Percentiles rank a stretch among this genome's conserved stretches.
Conservation (phyloP, 1,140 invertebrate genomes). For the Pararge aegeria region DNA sequence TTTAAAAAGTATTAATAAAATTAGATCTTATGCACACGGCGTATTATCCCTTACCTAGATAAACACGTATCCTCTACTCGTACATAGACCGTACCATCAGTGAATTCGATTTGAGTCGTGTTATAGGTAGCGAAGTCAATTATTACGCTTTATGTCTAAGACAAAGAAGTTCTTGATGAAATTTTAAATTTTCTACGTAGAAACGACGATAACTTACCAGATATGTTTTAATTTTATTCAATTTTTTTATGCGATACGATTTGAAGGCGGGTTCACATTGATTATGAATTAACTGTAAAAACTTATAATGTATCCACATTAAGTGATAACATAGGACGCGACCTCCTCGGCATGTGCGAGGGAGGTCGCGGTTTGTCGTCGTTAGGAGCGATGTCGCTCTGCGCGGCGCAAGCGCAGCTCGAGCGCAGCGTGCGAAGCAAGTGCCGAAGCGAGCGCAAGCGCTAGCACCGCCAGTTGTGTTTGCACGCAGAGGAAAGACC, state of each 20-base stretch:
- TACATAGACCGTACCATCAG: too few species aligned
- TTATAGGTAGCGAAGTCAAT: too few species aligned
- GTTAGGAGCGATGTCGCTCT: conserved; percentile 56
- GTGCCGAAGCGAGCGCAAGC: conserved; percentile 48
- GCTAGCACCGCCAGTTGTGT: conserved; percentile 55
- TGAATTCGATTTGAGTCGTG: too few species aligned
- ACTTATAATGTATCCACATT: conserved; percentile 20
- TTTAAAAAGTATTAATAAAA: too few species aligned
- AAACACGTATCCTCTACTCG: too few species aligned
- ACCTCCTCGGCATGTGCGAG: conserved; percentile 28
- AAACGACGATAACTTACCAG: not conserved
- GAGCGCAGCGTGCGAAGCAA: conserved; percentile 54
- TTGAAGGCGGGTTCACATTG: not conserved
- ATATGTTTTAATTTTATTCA: too few species aligned
- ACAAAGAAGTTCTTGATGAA: not conserved
- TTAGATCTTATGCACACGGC: too few species aligned
- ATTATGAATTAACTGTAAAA: not conserved
- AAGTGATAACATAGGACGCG: conserved; percentile 45
- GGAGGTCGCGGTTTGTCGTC: conserved; percentile 38
- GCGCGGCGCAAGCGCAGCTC: conserved; percentile 51
- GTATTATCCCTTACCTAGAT: too few species aligned
- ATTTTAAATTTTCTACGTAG: not conserved
- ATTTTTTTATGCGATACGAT: not conserved
- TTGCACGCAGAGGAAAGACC: conserved; percentile 57
- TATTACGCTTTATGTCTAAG: too few species aligned